A percentile compares a stretch with the other conserved stretches of the same genome.
phyloP scores from a whole-genome alignment of 2,888 invertebrate genomes.

The Latheticus oryzae region DNA sequence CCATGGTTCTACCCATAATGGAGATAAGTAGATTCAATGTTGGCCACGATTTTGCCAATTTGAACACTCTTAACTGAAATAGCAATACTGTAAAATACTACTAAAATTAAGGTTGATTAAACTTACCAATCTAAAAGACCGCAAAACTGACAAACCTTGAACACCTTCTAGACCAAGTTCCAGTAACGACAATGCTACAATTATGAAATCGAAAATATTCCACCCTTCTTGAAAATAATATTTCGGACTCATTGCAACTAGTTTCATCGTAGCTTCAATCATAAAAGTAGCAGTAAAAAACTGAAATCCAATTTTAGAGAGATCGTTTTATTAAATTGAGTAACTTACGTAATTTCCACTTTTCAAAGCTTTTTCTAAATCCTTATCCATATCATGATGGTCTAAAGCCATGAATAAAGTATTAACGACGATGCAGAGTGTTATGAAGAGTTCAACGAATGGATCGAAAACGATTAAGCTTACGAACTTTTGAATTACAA shows the following conservation, averaged over 20 bases:
- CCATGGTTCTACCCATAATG: constrained; percentile 98
- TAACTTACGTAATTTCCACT: constrained; percentile 93
- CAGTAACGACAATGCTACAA: constrained; percentile 93
- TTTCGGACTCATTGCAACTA: constrained; percentile 97
- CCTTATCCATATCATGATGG: constrained; percentile 92
- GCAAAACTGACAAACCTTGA: constrained; percentile 95
- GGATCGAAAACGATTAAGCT: constrained; percentile 96
- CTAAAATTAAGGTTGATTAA: too few species aligned
- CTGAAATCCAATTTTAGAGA: constrained; percentile 73
- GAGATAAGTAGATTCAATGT: constrained; percentile 97
- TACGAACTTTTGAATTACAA: constrained; percentile 89
- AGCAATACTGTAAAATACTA: not conserved
- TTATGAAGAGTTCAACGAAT: constrained; percentile 97
- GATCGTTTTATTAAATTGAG: not conserved
- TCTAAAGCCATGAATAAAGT: constrained; percentile 98
- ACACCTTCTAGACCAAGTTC: constrained; percentile 95
- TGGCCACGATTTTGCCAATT: constrained; percentile 99
- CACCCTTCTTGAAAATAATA: constrained; percentile 98
- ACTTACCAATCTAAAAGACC: constrained; percentile 97
- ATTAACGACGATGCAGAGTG: constrained; percentile 97
- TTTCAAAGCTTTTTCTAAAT: constrained; percentile 86
- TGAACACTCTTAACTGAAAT: constrained; percentile 95
- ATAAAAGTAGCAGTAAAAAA: constrained; percentile 98
- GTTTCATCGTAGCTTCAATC: constrained; percentile 93
- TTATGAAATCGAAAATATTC: constrained; percentile 99